A percentile compares a stretch with the other conserved stretches of the same genome.
These are phyloP conservation scores for Eristalis intricaria DNA, from an alignment of 2,888 invertebrate genomes.

Conservation along the genomic window DNA sequence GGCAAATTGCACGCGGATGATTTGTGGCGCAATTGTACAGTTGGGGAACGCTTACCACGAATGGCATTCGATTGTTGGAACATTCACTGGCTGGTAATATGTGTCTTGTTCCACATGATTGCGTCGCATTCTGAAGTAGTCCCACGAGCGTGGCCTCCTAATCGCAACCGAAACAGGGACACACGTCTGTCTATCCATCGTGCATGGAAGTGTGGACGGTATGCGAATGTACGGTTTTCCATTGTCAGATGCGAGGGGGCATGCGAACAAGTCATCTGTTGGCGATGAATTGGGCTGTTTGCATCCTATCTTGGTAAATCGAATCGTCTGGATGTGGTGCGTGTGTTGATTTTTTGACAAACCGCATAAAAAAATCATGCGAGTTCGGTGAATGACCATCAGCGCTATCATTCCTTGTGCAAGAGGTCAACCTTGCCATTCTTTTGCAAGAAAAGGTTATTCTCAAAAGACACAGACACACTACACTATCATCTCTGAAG, in stretches of 20 bases:
- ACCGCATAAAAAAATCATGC: too few relatives aligned
- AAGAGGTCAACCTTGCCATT: too few relatives aligned
- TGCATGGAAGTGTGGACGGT: background rate
- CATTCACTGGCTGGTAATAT: slow-evolving; percentile 22
- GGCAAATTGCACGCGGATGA: slow-evolving; percentile 49
- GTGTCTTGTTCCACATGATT: slow-evolving; percentile 58
- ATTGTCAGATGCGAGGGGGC: background rate
- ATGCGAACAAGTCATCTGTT: background rate
- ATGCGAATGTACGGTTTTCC: background rate
- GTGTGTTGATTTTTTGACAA: too few relatives aligned
- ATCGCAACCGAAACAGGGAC: background rate
- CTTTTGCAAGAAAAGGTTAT: too few relatives aligned
- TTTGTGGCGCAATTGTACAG: slow-evolving; percentile 59
- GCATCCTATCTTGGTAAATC: too few relatives aligned
- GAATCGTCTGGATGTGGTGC: too few relatives aligned
- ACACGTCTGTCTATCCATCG: background rate
- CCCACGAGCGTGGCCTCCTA: slow-evolving; percentile 31
- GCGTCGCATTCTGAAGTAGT: slow-evolving; percentile 48
- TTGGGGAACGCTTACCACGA: slow-evolving; percentile 56
- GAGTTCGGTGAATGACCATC: too few relatives aligned
- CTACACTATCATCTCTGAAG: too few relatives aligned
- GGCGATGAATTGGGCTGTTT: too few relatives aligned
- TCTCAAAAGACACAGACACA: too few relatives aligned
- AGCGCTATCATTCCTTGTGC: too few relatives aligned
- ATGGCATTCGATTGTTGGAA: slow-evolving; percentile 33